Conservation (phyloP, 1,140 invertebrate genomes). For the Magallana angulata region DNA sequence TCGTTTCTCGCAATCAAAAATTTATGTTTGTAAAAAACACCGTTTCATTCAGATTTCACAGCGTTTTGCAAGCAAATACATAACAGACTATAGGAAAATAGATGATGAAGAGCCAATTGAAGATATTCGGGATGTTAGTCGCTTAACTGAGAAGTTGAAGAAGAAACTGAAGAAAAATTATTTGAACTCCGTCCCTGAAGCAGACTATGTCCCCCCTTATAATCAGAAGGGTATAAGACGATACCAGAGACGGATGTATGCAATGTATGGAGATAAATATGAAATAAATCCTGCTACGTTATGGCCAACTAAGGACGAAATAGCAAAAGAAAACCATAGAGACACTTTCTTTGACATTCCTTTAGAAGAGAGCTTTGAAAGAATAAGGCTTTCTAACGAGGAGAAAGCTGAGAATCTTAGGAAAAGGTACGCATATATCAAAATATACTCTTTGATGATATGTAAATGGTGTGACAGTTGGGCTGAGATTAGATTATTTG, state of each 20-base stretch:
- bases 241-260: background rate
- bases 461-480: too few relatives aligned
- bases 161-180: background rate
- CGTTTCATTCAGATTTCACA: background rate
- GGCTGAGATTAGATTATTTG: too few relatives aligned
- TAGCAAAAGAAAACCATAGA: background rate
- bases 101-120: background rate
- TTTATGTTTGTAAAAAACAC: background rate
- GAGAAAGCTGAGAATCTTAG: background rate
- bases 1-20: background rate
- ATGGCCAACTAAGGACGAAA: constrained; percentile 15
- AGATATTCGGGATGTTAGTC: constrained; percentile 19
- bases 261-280: constrained; percentile 11
- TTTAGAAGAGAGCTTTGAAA: constrained; percentile 8
- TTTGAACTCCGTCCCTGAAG: background rate
- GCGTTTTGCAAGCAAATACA: constrained; percentile 15
- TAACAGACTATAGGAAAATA: background rate
- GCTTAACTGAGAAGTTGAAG: constrained; percentile 3
- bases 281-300: background rate
- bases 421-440: background rate
- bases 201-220: background rate
- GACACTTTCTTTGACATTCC: background rate
- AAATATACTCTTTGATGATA: too few relatives aligned
- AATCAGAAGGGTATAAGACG: background rate
- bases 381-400: background rate